Base-by-base conservation (phyloP, 1,140 invertebrate species). In the Drosophila obscura region DNA sequence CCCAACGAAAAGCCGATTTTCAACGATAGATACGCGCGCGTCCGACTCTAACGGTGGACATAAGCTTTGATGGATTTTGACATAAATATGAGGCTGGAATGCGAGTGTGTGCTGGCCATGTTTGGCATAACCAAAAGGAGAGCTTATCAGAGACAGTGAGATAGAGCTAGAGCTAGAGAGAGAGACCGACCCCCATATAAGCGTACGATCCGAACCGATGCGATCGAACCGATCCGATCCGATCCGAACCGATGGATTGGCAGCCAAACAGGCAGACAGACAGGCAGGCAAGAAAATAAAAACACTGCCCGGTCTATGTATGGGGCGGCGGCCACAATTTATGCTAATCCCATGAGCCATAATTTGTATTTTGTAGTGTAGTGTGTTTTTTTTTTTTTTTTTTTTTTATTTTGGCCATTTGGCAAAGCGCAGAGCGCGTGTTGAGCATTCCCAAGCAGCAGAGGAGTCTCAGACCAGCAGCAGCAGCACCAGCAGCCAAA, bases 1-100 rank as follows among this genome's bases (percentile, higher is more conserved):
- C 48, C 22, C 39, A 65, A 13, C 65, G 49, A 55, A 66, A 69
- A 69, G 66, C 66, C 66, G 66, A 69, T 69, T 69, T 50, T 35
- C 67, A 69, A 58, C 67, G 11, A 13, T 71, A 71, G 67, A 71
- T 71, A 71, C 35, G 66, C 51, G 16, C 62, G 62, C 66, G 56
- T 56, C 62, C 50, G 35, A 69, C 68, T 43, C 77, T 85, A 85
- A 85, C 81, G 82, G 82, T 73, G 57, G 77, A 88, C 82, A 87
- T 88, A 88, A 88, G 83, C 83, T 88, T 80, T 88, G 83, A 88
- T 88, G 76, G 83, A 88, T 88, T 88, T 88, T 83, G 83, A 88
- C 83, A 83, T 88, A 88, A 88, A 88, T 88, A 88, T 88, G 84
- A 88, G 76, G 11, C 50, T 80, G 84, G 83, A 87, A 87, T 87